These are phyloP conservation scores for Notospermus geniculatus DNA, from an alignment of 1,140 invertebrate species.

Conservation along the genomic window DNA sequence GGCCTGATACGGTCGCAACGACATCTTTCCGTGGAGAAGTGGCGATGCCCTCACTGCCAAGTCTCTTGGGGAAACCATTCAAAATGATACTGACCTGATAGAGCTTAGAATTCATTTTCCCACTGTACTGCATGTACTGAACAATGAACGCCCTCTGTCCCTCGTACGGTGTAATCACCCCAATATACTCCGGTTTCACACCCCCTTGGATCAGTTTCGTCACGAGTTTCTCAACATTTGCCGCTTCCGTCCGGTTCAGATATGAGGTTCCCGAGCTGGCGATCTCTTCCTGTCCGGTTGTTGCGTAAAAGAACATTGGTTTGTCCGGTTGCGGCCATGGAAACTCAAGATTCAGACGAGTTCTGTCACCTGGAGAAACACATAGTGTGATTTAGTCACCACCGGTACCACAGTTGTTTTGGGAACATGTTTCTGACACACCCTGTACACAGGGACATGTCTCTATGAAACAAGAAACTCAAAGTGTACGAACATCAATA, in stretches of 20 bases:
- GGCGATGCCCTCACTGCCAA: too few species aligned
- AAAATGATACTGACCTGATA: conserved; percentile 68
- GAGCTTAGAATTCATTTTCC: conserved; percentile 90
- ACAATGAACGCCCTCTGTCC: conserved; percentile 96
- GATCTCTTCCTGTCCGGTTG: conserved; percentile 96
- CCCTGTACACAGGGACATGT: too few species aligned
- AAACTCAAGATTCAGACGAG: conserved; percentile 89
- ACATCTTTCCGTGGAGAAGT: too few species aligned
- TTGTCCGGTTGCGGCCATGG: conserved; percentile 95
- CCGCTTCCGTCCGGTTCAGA: conserved; percentile 93
- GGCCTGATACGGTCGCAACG: too few species aligned
- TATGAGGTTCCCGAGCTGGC: conserved; percentile 98
- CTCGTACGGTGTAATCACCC: conserved; percentile 99
- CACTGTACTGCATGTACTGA: conserved; percentile 99
- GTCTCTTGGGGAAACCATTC: neutral
- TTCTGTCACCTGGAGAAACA: conserved; percentile 72
- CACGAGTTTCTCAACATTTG: conserved; percentile 95
- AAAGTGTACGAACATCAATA: too few species aligned
- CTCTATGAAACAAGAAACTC: too few species aligned
- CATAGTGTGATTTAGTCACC: neutral
- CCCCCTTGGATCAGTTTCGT: conserved; percentile 74
- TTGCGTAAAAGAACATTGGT: conserved; percentile 99
- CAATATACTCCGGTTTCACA: conserved; percentile 96
- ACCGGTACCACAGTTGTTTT: neutral
- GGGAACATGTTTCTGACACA: neutral